Base-by-base conservation (phyloP, 2,888 invertebrate species). In the Hecatera dysodea region DNA sequence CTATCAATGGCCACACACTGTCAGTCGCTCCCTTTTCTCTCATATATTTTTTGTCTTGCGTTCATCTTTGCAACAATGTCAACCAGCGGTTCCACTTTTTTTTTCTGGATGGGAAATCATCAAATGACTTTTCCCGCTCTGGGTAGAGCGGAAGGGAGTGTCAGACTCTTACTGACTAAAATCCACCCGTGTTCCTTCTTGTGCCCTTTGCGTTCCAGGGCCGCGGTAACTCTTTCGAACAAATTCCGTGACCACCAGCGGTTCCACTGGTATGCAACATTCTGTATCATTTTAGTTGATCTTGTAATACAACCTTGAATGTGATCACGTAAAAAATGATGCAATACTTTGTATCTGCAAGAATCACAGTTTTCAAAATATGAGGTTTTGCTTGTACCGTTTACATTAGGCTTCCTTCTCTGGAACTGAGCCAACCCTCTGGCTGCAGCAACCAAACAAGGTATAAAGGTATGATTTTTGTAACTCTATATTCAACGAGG, bases 351-450 rank as follows among this genome's bases (percentile, higher is more conserved):
- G 2, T 50, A 9, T 5, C 19, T 42, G 12, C 17, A 29, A 52
- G n/a, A 29, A 44, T 29, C 44, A 55, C 22, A 46, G 17, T 46
- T 70, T 44, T 67, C 9, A 39, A 67, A 39, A 75, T 42, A 19
- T 29, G 8, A 48, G 19, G 7, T 75, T 55, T 15, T n/a, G 22
- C 44, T 29, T 53, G 15, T 19, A 52, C n/a, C 15, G 11, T 33
- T 12, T 27, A 44, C 19, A 46, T 68, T 55, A 46, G 6, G 39
- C 9, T 46, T 39, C 8, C 1, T 52, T 57, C 71, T 48, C 39
- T 70, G 78, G 62, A 56, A 7, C 17, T 1, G 15, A 57, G 78
- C 62, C 62, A 72, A 74, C 56, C 19, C 27, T 75, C 44, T 39
- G 44, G 19, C 11, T 46, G 50, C 12, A 2, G 77, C 39, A 46